Conservation (phyloP, 2,888 invertebrate genomes). For the Allolobophora icterica region DNA sequence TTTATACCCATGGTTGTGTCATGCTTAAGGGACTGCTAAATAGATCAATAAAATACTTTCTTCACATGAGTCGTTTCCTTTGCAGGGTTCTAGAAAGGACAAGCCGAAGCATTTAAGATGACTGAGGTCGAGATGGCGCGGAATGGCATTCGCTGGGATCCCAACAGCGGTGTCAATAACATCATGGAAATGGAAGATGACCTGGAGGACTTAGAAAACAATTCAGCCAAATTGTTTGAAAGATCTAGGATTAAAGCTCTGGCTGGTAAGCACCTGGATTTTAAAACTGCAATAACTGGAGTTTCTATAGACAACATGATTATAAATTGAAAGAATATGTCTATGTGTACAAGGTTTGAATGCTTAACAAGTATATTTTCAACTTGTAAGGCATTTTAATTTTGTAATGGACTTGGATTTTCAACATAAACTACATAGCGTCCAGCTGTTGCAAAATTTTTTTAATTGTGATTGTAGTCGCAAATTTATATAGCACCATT, state of each 20-base stretch:
- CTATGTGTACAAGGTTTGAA: no score
- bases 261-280: slow-evolving; percentile 75
- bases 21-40: no score
- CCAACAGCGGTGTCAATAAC: slow-evolving; percentile 25
- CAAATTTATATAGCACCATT: no score
- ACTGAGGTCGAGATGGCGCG: slow-evolving; percentile 27
- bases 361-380: no score
- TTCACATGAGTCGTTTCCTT: background rate
- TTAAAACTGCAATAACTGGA: background rate
- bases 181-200: slow-evolving; percentile 72
- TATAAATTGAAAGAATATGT: background rate
- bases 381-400: no score
- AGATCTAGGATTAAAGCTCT: slow-evolving; percentile 97
- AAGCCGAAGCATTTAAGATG: background rate
- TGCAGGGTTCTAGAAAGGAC: background rate
- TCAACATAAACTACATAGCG: no score
- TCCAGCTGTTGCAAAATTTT: no score
- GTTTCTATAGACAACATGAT: background rate
- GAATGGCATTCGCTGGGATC: slow-evolving; percentile 25
- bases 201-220: slow-evolving; percentile 94
- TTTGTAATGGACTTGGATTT: no score
- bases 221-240: slow-evolving; percentile 97
- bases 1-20: no score
- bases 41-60: background rate
- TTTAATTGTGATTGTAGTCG: no score